These are phyloP conservation scores for Conchocele bisecta DNA, from an alignment of 2,888 invertebrate genomes.

Conservation along the genomic window DNA sequence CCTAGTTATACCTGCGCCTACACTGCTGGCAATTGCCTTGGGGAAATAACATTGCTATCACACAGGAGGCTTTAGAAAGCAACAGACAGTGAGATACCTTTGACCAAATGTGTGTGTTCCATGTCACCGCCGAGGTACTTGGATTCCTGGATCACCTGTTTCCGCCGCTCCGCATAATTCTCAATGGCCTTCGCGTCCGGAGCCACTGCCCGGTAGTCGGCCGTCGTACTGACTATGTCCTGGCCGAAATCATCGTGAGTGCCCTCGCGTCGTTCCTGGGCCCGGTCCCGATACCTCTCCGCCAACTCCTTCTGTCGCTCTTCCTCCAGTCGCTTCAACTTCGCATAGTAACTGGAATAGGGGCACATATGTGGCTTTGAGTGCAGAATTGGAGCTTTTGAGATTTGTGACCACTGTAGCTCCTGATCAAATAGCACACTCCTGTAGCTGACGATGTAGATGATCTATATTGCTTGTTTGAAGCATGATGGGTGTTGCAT, in stretches of 20 bases:
- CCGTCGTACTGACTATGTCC: slow-evolving; percentile 91
- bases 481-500: no score
- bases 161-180: slow-evolving; percentile 91
- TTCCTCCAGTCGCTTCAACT: slow-evolving; percentile 96
- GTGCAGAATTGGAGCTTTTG: no score
- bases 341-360: slow-evolving; percentile 89
- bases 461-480: no score
- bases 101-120: slow-evolving; percentile 99
- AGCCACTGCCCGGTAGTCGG: slow-evolving; percentile 96
- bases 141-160: slow-evolving; percentile 98
- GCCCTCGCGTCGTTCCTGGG: slow-evolving; percentile 95
- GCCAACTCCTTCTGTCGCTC: slow-evolving; percentile 96
- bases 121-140: slow-evolving; percentile 99
- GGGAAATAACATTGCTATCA: no score
- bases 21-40: no score
- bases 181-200: slow-evolving; percentile 94
- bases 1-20: no score
- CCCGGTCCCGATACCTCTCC: slow-evolving; percentile 89
- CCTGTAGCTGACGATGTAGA: no score
- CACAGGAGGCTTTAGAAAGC: no score
- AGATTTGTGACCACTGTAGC: no score
- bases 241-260: slow-evolving; percentile 88
- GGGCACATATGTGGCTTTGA: no score
- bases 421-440: no score
- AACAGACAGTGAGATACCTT: no score